Evolutionary conservation across 2,797 vertebrate genomes (phyloP).

Genomic region (Lutjanus argentimaculatus): DNA sequence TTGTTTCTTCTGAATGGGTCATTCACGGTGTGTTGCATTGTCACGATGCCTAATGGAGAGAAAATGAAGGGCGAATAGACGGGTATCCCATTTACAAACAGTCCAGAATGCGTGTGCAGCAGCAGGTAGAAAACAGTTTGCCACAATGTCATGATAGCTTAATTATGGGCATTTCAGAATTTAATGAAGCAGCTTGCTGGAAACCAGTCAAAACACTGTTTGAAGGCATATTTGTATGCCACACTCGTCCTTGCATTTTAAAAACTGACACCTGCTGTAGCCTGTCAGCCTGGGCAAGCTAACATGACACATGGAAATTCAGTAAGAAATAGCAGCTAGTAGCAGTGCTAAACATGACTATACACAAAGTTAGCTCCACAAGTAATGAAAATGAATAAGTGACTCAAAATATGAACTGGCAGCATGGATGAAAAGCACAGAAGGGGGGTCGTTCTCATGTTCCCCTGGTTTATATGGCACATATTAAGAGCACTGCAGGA

Average conservation of each 20-base stretch:
- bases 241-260: not conserved
- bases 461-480: no score
- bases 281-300: no score
- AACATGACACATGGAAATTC: not conserved
- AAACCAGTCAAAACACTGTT: not conserved
- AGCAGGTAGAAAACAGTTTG: no score
- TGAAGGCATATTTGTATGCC: not conserved
- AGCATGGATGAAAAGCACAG: no score
- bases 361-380: no score
- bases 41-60: slow-evolving; percentile 7
- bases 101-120: not conserved
- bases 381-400: not conserved
- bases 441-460: no score
- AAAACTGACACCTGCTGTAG: not conserved
- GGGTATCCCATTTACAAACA: not conserved
- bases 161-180: not conserved
- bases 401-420: not conserved
- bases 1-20: slow-evolving; percentile 30
- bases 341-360: not conserved
- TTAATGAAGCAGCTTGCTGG: not conserved
- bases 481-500: no score
- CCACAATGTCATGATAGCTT: no score
- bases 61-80: not conserved
- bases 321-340: not conserved
- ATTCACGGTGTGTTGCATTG: not conserved